Conservation (phyloP, 2,797 vertebrate genomes). For the Tragopan temminckii region DNA sequence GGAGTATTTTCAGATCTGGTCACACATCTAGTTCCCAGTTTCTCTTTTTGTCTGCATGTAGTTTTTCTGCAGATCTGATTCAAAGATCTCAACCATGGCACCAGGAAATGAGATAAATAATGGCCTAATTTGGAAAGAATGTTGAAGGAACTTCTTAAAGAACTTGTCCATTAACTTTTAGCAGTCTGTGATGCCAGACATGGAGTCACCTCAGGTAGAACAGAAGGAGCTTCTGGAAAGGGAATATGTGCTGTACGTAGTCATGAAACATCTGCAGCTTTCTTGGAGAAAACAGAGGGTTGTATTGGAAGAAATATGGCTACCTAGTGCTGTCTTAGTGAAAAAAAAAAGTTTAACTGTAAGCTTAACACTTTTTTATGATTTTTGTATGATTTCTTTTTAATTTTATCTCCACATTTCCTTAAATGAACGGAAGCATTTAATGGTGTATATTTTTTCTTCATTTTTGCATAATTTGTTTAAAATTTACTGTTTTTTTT, state of each 20-base stretch:
- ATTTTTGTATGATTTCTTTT: background rate
- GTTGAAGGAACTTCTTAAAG: background rate
- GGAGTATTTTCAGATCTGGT: background rate
- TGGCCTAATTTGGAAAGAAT: background rate
- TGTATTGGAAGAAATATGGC: background rate
- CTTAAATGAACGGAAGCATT: background rate
- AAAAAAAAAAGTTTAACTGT: background rate
- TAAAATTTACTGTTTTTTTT: background rate
- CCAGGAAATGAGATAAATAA: background rate
- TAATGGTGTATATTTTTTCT: background rate
- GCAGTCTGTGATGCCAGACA: background rate
- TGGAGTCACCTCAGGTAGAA: background rate
- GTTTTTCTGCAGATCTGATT: background rate
- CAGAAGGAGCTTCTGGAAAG: background rate
- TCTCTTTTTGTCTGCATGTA: background rate
- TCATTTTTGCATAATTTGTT: background rate
- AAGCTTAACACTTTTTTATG: background rate
- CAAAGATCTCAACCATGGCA: background rate
- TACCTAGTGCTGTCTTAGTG: background rate
- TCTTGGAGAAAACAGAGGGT: background rate
- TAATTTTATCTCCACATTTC: background rate
- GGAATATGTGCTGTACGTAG: background rate
- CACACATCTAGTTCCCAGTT: background rate
- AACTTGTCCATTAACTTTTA: background rate
- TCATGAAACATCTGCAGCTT: background rate